Evolutionary conservation across 2,113 vertebrate species (phyloP).

Genomic region (Myotis lucifugus): DNA sequence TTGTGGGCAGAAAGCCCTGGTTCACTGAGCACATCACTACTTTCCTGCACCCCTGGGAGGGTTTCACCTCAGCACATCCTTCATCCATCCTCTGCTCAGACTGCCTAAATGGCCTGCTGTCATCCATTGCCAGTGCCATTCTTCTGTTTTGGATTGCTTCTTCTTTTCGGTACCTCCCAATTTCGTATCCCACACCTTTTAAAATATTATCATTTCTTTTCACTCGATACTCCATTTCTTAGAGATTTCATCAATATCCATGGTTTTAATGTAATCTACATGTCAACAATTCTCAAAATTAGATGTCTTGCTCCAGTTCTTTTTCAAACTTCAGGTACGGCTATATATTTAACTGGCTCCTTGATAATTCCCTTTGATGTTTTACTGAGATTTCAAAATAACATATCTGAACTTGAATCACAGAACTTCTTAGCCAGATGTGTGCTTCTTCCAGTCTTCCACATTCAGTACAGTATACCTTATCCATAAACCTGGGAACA

Average conservation of each 20-base stretch:
- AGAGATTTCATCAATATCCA: background rate
- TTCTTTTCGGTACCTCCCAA: background rate
- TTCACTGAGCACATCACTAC: background rate
- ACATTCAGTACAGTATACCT: no score
- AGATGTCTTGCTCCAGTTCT: background rate
- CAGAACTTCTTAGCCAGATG: background rate
- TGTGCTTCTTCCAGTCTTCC: background rate
- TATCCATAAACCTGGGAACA: background rate
- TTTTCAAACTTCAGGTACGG: background rate
- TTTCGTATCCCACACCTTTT: background rate
- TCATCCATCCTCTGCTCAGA: background rate
- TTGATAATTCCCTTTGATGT: background rate
- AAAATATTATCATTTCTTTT: background rate
- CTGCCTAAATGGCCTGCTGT: background rate
- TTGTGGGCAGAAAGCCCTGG: background rate
- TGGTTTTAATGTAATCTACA: background rate
- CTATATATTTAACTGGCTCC: background rate
- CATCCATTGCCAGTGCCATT: background rate
- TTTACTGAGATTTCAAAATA: conserved; percentile 1
- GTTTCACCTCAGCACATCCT: background rate
- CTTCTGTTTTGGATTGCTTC: background rate
- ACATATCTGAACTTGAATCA: background rate
- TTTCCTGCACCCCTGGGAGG: background rate
- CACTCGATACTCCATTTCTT: background rate
- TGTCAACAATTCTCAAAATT: background rate